Evolutionary conservation across 2,888 invertebrate species (phyloP).

Genomic region (Amiota minor): DNA sequence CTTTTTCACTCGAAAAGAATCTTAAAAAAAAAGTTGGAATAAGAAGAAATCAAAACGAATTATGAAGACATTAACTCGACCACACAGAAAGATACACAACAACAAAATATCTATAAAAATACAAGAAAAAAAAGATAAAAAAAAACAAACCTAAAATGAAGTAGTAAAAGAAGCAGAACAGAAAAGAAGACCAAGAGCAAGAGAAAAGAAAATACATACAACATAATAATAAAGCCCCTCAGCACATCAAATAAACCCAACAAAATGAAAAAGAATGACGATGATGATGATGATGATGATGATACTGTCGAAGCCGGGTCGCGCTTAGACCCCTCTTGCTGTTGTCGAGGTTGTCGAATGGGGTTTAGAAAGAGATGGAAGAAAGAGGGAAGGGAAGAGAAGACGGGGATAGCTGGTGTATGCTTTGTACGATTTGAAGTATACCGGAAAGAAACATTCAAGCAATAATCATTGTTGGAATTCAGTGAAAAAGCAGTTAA

Average conservation of each 20-base stretch:
- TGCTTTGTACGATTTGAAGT: too few species aligned
- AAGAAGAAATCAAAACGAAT: conserved; percentile 62
- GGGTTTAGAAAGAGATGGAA: too few species aligned
- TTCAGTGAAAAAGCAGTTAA: conserved; percentile 69
- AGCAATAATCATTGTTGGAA: conserved; percentile 67
- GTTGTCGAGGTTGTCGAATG: too few species aligned
- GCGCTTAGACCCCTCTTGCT: too few species aligned
- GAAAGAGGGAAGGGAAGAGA: too few species aligned
- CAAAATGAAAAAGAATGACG: not conserved
- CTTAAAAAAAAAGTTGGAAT: conserved; percentile 40
- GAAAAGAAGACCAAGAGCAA: conserved; percentile 50
- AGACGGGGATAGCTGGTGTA: too few species aligned
- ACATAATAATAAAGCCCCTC: conserved; percentile 50
- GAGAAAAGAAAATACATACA: conserved; percentile 33
- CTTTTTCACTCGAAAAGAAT: conserved; percentile 16
- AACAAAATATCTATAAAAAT: conserved; percentile 31
- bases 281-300: not conserved
- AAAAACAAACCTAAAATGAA: conserved; percentile 32
- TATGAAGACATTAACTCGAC: conserved; percentile 69
- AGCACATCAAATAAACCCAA: not conserved
- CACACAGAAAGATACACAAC: conserved; percentile 60
- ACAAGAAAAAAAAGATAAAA: too few species aligned
- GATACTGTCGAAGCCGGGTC: too few species aligned
- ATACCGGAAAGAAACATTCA: conserved; percentile 69
- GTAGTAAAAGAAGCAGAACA: conserved; percentile 32